A percentile compares a stretch with the other conserved stretches of the same genome.
phyloP scores from a whole-genome alignment of 2,888 invertebrate genomes.

The Boloria selene region DNA sequence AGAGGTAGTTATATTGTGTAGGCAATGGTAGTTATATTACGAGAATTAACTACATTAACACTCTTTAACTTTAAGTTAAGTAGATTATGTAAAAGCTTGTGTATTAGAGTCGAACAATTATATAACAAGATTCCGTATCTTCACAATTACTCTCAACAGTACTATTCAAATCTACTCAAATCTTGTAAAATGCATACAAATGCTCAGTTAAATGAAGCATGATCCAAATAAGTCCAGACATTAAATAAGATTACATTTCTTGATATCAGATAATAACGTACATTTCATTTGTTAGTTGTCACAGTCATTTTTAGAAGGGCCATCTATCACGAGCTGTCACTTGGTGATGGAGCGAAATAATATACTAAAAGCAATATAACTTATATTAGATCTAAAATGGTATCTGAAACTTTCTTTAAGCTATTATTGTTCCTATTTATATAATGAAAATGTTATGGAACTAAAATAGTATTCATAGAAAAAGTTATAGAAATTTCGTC shows the following conservation, averaged over 20 bases:
- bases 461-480: too few relatives aligned
- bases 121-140: too few relatives aligned
- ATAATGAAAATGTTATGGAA: too few relatives aligned
- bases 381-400: slow-evolving; percentile 3
- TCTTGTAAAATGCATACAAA: background rate
- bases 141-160: too few relatives aligned
- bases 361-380: slow-evolving; percentile 30
- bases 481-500: too few relatives aligned
- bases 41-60: too few relatives aligned
- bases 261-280: slow-evolving; percentile 18
- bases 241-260: slow-evolving; percentile 12
- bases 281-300: slow-evolving; percentile 25
- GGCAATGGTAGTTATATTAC: too few relatives aligned
- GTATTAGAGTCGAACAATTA: too few relatives aligned
- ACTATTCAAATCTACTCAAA: background rate
- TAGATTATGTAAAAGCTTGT: too few relatives aligned
- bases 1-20: too few relatives aligned
- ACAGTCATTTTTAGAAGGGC: slow-evolving; percentile 22
- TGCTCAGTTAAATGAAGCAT: background rate
- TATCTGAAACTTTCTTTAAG: background rate
- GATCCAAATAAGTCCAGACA: slow-evolving; percentile 3
- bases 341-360: slow-evolving; percentile 34
- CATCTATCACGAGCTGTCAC: slow-evolving; percentile 31
- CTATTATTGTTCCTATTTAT: too few relatives aligned
- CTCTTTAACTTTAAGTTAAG: too few relatives aligned